A percentile compares a stretch with the other conserved stretches of the same genome.
These are phyloP conservation scores for Lomographa bimaculata DNA, from an alignment of 2,888 invertebrate species.

Conservation along the genomic window DNA sequence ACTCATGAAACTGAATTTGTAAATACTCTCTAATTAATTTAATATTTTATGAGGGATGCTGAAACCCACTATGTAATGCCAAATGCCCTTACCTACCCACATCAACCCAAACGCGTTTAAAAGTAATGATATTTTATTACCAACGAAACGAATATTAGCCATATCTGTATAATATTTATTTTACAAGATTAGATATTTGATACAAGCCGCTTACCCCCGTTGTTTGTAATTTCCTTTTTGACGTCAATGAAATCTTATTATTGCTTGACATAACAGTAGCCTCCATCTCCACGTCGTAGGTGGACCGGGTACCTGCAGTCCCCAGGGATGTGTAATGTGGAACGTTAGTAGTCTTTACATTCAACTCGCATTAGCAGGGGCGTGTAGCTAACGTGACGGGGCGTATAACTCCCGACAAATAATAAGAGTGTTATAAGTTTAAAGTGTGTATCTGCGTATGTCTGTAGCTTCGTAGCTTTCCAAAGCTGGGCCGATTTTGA, in stretches of 20 bases:
- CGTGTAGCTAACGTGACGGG: slow-evolving; percentile 48
- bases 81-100: slow-evolving; percentile 25
- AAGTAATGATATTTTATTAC: slow-evolving; percentile 22
- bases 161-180: slow-evolving; percentile 19
- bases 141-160: slow-evolving; percentile 16
- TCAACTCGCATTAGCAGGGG: slow-evolving; percentile 66
- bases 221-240: slow-evolving; percentile 19
- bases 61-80: slow-evolving; percentile 23
- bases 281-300: slow-evolving; percentile 20
- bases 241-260: slow-evolving; percentile 17
- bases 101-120: slow-evolving; percentile 21
- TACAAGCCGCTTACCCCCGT: slow-evolving; percentile 13
- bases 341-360: slow-evolving; percentile 64
- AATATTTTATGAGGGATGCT: slow-evolving; percentile 19
- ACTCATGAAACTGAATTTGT: slow-evolving; percentile 13
- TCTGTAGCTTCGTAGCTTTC: too few species aligned
- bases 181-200: slow-evolving; percentile 13
- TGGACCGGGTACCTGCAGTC: slow-evolving; percentile 38
- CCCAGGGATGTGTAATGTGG: slow-evolving; percentile 60
- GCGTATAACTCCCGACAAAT: too few species aligned
- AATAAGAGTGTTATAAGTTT: too few species aligned
- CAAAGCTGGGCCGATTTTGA: too few species aligned
- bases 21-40: slow-evolving; percentile 25
- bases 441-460: too few species aligned
- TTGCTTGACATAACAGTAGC: slow-evolving; percentile 17